These are phyloP conservation scores for Heliconius melpomene DNA, from an alignment of 1,140 invertebrate species.

Conservation along the genomic window DNA sequence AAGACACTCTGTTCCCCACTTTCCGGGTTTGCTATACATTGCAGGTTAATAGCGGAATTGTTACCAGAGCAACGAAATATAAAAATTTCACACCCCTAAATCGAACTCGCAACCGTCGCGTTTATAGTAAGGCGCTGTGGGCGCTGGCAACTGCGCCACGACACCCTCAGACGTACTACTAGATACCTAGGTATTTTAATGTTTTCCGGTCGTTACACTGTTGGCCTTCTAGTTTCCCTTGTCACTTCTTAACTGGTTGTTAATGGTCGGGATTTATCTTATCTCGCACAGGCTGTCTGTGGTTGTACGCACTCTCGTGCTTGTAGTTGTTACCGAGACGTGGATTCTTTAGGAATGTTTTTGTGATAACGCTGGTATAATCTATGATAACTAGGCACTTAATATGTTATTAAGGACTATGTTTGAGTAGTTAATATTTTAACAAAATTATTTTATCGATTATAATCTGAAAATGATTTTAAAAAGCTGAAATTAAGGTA, in stretches of 20 bases:
- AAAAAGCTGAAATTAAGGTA: no score
- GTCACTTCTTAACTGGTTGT: conserved; percentile 27
- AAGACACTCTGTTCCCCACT: no score
- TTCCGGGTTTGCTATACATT: no score
- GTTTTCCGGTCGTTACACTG: conserved; percentile 37
- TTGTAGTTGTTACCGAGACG: neutral
- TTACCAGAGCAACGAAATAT: neutral
- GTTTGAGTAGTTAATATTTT: no score
- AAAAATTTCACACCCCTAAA: neutral
- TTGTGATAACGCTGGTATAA: neutral
- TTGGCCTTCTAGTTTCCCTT: conserved; percentile 30
- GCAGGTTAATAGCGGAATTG: no score
- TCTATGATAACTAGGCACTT: no score
- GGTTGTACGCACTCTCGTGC: neutral
- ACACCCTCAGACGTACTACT: neutral
- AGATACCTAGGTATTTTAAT: conserved; percentile 26
- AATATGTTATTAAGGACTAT: no score
- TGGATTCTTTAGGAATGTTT: neutral
- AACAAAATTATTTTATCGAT: no score
- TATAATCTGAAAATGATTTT: no score
- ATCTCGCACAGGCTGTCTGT: conserved; percentile 5
- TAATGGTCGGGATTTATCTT: conserved; percentile 32
- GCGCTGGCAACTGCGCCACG: neutral
- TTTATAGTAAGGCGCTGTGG: neutral
- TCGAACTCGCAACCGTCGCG: neutral